phyloP scores from a whole-genome alignment of 2,113 vertebrate species.

The Pelmatolapia mariae region DNA sequence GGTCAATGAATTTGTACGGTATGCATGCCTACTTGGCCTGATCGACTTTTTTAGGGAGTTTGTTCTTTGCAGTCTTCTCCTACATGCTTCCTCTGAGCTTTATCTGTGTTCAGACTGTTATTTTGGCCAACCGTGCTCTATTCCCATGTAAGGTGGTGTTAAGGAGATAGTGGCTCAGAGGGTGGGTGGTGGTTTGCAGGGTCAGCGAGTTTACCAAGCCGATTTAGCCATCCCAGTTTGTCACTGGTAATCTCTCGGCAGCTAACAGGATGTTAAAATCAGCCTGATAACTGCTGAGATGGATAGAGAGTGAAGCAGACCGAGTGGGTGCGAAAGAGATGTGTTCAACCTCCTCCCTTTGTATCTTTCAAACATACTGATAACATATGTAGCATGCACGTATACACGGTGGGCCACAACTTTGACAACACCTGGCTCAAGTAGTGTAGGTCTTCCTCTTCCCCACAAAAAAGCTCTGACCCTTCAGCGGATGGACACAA shows the following conservation, averaged over 20 bases:
- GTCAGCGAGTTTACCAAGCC: conserved; percentile 65
- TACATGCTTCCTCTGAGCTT: neutral
- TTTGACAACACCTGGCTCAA: neutral
- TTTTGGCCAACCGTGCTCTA: conserved; percentile 1
- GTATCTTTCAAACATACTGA: conserved; percentile 13
- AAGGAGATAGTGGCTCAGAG: conserved; percentile 24
- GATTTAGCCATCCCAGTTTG: conserved; percentile 66
- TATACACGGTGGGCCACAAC: neutral
- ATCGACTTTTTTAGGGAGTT: neutral
- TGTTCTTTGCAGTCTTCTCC: neutral
- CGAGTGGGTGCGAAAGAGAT: conserved; percentile 24
- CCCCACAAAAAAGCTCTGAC: neutral
- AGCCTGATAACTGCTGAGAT: conserved; percentile 43
- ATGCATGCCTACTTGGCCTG: neutral
- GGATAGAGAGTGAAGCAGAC: conserved; percentile 12
- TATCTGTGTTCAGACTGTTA: conserved; percentile 24
- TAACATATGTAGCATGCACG: conserved; percentile 1
- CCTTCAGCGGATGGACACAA: neutral
- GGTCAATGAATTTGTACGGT: neutral
- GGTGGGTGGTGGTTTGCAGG: conserved; percentile 7
- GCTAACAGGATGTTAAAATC: conserved; percentile 51
- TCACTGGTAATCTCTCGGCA: conserved; percentile 66
- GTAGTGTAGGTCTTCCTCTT: neutral
- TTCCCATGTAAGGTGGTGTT: conserved; percentile 44
- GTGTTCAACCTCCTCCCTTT: neutral